A percentile compares a stretch with the other conserved stretches of the same genome.
phyloP scores from a whole-genome alignment of 2,113 vertebrate species.

The Dasyornis broadbenti region DNA sequence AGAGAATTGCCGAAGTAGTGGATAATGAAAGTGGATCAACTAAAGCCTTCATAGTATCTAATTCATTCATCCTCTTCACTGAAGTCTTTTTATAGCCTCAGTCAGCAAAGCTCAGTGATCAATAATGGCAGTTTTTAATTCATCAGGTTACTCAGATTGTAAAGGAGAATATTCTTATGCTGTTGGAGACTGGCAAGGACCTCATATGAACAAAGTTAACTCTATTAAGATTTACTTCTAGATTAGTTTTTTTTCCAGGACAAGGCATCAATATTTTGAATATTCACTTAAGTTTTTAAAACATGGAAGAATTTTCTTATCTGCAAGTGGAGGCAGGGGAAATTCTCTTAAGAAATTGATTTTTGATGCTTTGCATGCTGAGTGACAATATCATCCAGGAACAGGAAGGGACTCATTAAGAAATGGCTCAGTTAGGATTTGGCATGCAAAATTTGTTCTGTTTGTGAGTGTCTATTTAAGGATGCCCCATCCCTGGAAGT shows the following conservation, averaged over 20 bases:
- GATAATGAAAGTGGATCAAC: background rate
- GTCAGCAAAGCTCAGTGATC: background rate
- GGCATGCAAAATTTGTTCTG: fast-evolving
- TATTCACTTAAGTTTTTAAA: background rate
- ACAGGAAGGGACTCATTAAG: background rate
- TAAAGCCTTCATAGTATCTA: background rate
- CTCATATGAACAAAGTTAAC: background rate
- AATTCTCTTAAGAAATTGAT: background rate
- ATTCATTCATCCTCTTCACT: background rate
- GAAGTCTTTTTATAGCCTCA: background rate
- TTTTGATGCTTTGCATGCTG: background rate
- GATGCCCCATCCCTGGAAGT: background rate
- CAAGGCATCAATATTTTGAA: background rate
- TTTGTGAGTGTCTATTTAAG: background rate
- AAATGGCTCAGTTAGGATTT: background rate
- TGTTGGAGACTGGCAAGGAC: background rate
- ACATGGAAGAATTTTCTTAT: background rate
- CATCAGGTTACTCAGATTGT: background rate
- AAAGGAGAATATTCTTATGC: background rate
- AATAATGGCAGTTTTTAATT: background rate
- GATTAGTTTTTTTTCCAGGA: background rate
- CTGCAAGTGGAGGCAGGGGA: background rate
- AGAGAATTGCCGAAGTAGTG: background rate
- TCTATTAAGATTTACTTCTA: background rate
- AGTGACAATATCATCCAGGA: background rate